These are phyloP conservation scores for Phrynocephalus guinanensis DNA, from an alignment of 2,797 vertebrate genomes.

Conservation along the genomic window DNA sequence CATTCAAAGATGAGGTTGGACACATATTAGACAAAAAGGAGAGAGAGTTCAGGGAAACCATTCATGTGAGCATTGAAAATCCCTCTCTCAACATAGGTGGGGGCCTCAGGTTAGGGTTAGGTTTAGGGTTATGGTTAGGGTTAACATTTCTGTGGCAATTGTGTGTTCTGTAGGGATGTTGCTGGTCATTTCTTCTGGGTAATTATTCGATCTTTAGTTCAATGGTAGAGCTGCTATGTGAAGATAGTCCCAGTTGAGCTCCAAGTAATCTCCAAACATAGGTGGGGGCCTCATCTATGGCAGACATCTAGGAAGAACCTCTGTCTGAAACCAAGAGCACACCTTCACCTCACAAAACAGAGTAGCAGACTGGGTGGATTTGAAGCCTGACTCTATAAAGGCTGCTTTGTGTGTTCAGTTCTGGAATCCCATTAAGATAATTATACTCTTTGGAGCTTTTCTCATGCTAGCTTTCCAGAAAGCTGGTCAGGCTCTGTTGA, in stretches of 20 bases:
- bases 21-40: no score
- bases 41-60: no score
- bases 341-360: not conserved
- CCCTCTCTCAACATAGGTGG: no score
- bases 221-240: not conserved
- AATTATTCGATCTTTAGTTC: not conserved
- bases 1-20: no score
- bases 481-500: not conserved
- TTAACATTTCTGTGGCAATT: not conserved
- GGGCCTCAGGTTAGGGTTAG: no score
- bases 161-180: not conserved
- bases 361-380: not conserved
- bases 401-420: not conserved
- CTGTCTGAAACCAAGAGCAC: not conserved
- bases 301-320: not conserved
- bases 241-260: not conserved
- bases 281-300: no score
- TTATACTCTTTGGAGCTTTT: not conserved
- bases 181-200: not conserved
- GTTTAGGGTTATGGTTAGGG: not conserved
- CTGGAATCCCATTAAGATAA: constrained; percentile 4
- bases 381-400: not conserved
- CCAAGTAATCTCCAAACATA: not conserved
- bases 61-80: no score
- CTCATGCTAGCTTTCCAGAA: not conserved